phyloP scores from a whole-genome alignment of 37 sponge, comb jelly and placozoan genomes.

The Cliona cf. orientalis region DNA sequence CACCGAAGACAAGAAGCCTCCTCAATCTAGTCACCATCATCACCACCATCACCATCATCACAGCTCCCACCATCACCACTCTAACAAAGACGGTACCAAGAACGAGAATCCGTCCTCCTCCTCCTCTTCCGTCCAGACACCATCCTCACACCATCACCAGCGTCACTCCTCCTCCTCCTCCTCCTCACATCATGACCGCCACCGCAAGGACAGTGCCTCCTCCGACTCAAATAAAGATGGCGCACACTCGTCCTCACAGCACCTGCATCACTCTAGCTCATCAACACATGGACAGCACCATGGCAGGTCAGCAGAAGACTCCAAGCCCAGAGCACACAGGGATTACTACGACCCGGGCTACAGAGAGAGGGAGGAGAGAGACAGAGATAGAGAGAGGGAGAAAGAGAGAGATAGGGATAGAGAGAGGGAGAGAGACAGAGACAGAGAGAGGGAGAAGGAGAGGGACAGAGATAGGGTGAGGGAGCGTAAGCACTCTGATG shows the following conservation, averaged over 20 bases:
- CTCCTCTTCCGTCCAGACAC: background rate
- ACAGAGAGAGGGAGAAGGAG: background rate
- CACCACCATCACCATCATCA: too few species aligned
- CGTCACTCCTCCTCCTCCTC: background rate
- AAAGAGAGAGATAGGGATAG: background rate
- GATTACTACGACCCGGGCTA: slow-evolving; percentile 3
- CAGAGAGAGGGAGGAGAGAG: slow-evolving; percentile 1
- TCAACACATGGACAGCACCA: too few species aligned
- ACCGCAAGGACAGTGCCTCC: too few species aligned
- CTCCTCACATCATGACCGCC: background rate
- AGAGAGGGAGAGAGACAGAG: background rate
- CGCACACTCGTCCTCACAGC: too few species aligned
- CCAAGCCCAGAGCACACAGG: too few species aligned
- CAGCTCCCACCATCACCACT: too few species aligned
- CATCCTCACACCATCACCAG: background rate
- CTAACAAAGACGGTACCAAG: background rate
- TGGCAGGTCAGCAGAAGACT: too few species aligned
- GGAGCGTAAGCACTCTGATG: background rate
- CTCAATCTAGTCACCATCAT: background rate
- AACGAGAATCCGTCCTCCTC: background rate
- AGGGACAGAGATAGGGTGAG: background rate
- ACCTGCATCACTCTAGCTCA: too few species aligned
- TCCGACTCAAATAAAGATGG: too few species aligned
- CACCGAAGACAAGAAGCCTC: background rate
- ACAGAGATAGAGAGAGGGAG: background rate